phyloP scores from a whole-genome alignment of 2,113 vertebrate species.

The Pycnonotus jocosus region DNA sequence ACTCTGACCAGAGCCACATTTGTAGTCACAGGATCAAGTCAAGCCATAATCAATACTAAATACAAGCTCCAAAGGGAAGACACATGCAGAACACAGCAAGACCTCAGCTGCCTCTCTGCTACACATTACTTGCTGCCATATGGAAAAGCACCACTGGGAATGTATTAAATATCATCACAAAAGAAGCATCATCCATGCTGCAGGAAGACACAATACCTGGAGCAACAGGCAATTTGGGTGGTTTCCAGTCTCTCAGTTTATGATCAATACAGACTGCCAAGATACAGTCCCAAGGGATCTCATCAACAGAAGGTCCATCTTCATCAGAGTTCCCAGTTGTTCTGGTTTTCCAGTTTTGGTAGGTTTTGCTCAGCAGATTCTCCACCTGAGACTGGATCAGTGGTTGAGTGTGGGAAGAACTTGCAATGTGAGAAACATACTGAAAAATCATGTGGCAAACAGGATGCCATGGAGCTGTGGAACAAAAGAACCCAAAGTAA shows the following conservation, averaged over 20 bases:
- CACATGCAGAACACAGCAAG: not conserved
- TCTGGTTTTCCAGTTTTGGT: slow-evolving; percentile 51
- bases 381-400: slow-evolving; percentile 87
- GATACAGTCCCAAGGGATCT: slow-evolving; percentile 86
- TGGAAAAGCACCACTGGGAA: not conserved
- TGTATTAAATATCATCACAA: not conserved
- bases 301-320: slow-evolving; percentile 58
- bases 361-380: slow-evolving; percentile 78
- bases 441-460: slow-evolving; percentile 78
- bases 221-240: slow-evolving; percentile 64
- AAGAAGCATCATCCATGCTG: not conserved
- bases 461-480: slow-evolving; percentile 81
- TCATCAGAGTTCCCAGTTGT: not conserved
- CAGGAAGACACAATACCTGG: slow-evolving; percentile 67
- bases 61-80: not conserved
- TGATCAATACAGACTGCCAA: slow-evolving; percentile 87
- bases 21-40: not conserved
- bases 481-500: not conserved
- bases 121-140: accelerated
- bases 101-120: not conserved
- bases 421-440: slow-evolving; percentile 81
- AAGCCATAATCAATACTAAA: not conserved
- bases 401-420: slow-evolving; percentile 73
- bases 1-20: not conserved
- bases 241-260: slow-evolving; percentile 87